These are phyloP conservation scores for Agriotes lineatus DNA, from an alignment of 2,888 invertebrate genomes.

Conservation along the genomic window DNA sequence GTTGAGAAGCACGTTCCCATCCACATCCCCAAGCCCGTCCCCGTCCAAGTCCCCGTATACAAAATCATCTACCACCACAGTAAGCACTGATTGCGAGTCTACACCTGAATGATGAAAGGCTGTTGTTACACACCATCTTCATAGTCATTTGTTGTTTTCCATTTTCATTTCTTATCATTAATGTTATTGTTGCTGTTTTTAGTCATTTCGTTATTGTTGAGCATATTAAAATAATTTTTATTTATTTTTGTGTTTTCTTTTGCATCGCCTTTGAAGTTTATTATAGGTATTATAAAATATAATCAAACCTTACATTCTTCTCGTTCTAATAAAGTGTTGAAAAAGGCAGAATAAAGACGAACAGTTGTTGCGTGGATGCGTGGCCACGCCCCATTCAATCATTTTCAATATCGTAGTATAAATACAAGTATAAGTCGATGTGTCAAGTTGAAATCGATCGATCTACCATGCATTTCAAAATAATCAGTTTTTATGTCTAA, in stretches of 20 bases:
- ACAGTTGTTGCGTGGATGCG: too few species aligned
- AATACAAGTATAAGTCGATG: too few species aligned
- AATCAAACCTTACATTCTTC: too few species aligned
- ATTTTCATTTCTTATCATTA: slow-evolving; percentile 34
- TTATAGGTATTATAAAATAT: too few species aligned
- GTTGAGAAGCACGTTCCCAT: slow-evolving; percentile 78
- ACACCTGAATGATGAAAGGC: slow-evolving; percentile 33
- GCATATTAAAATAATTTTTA: slow-evolving; percentile 14
- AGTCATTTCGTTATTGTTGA: slow-evolving; percentile 15
- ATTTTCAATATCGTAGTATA: too few species aligned
- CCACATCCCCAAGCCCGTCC: slow-evolving; percentile 77
- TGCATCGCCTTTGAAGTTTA: too few species aligned
- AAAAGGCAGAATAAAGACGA: too few species aligned
- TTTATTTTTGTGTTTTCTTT: slow-evolving; percentile 5
- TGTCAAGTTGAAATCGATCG: too few species aligned
- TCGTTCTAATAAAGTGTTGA: too few species aligned
- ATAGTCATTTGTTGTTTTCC: slow-evolving; percentile 38
- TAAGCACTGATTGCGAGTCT: slow-evolving; percentile 63
- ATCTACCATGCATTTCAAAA: too few species aligned
- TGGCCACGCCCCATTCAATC: too few species aligned
- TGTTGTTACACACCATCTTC: slow-evolving; percentile 42
- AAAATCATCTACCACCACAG: slow-evolving; percentile 80
- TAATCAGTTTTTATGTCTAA: too few species aligned
- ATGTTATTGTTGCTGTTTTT: slow-evolving; percentile 26
- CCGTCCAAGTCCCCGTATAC: slow-evolving; percentile 79